Conservation (phyloP, 1,140 invertebrate genomes). For the Oncopodura yosiiana region DNA sequence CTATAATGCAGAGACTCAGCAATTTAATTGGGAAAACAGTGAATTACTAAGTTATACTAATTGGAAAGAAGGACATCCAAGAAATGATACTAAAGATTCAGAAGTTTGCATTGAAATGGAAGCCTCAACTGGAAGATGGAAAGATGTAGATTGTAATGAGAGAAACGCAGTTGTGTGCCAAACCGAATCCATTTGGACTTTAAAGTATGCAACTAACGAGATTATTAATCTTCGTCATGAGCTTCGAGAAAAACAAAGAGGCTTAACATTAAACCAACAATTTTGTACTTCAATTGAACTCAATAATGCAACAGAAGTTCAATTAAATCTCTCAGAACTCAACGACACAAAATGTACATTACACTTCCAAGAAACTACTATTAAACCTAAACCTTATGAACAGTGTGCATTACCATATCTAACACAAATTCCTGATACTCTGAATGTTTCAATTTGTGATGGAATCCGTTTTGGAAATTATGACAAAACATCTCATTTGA, state of each 20-base stretch:
- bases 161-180: too few relatives aligned
- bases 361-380: background rate
- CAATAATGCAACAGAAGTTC: too few relatives aligned
- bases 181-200: too few relatives aligned
- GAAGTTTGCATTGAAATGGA: constrained; percentile 43
- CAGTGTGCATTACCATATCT: constrained; percentile 27
- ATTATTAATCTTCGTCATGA: too few relatives aligned
- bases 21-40: constrained; percentile 63
- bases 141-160: too few relatives aligned
- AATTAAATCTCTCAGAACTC: too few relatives aligned
- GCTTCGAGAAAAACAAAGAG: too few relatives aligned
- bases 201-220: too few relatives aligned
- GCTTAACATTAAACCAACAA: too few relatives aligned
- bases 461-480: constrained; percentile 32
- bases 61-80: constrained; percentile 60
- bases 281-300: too few relatives aligned
- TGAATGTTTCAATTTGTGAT: constrained; percentile 18
- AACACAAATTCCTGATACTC: background rate
- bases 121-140: too few relatives aligned
- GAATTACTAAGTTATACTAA: constrained; percentile 83
- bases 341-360: background rate
- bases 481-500: constrained; percentile 27
- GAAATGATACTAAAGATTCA: constrained; percentile 70
- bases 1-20: constrained; percentile 39
- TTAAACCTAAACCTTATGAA: constrained; percentile 23